Percentiles rank a stretch among this genome's conserved stretches.
phyloP scores from a whole-genome alignment of 2,888 invertebrate species.

The Diarsia dahlii region DNA sequence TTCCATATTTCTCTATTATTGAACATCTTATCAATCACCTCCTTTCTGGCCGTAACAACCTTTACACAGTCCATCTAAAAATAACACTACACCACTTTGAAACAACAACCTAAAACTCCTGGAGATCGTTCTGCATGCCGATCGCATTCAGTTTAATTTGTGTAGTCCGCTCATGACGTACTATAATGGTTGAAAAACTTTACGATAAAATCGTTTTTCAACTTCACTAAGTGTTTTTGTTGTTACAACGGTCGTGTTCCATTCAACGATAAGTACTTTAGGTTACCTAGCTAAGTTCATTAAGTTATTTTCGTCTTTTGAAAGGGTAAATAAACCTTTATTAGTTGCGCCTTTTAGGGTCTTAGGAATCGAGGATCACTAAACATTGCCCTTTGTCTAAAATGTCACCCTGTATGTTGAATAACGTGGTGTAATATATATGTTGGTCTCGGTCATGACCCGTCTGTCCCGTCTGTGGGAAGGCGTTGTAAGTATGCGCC shows the following conservation, averaged over 20 bases:
- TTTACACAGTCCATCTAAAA: too few relatives aligned
- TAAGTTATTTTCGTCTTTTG: background rate
- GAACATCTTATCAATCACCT: too few relatives aligned
- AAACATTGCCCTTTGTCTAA: slow-evolving; percentile 19
- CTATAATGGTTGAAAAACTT: background rate
- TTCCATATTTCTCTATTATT: too few relatives aligned
- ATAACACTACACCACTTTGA: background rate
- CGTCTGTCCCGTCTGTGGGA: slow-evolving; percentile 21
- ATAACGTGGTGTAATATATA: slow-evolving; percentile 33
- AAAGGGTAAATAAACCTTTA: slow-evolving; percentile 22
- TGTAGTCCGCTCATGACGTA: background rate
- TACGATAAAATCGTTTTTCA: slow-evolving; percentile 1
- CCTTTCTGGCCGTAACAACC: too few relatives aligned
- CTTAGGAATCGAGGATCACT: slow-evolving; percentile 6
- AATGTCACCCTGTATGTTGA: slow-evolving; percentile 47
- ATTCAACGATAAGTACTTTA: background rate
- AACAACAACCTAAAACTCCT: background rate
- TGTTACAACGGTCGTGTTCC: background rate
- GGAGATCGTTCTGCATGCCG: background rate
- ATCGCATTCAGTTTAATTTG: background rate
- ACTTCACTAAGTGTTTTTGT: background rate
- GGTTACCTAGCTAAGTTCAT: background rate
- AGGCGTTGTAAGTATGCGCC: slow-evolving; percentile 32
- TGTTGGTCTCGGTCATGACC: slow-evolving; percentile 31
- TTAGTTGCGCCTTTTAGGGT: slow-evolving; percentile 10